These are phyloP conservation scores for Ophraella communa DNA, from an alignment of 2,888 invertebrate genomes.

Conservation along the genomic window DNA sequence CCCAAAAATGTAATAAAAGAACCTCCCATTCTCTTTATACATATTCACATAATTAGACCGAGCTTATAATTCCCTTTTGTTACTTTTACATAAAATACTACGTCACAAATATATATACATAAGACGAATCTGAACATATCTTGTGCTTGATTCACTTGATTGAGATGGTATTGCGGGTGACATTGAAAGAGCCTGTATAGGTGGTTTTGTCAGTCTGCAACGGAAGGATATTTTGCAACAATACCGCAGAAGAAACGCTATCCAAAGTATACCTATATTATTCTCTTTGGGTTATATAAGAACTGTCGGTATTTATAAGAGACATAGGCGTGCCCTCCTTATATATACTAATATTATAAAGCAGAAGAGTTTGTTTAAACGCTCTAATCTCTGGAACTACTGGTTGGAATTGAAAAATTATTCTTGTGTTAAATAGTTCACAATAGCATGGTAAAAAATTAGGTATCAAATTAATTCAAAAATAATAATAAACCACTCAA, in stretches of 20 bases:
- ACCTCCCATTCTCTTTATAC: not conserved
- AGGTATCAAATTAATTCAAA: no score
- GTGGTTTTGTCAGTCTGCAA: slow-evolving; percentile 60
- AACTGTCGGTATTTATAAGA: slow-evolving; percentile 23
- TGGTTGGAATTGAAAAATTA: no score
- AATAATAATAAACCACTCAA: no score
- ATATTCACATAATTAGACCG: slow-evolving; percentile 19
- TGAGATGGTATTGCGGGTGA: slow-evolving; percentile 57
- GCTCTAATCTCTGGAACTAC: no score
- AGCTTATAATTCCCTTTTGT: slow-evolving; percentile 39
- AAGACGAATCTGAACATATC: slow-evolving; percentile 56
- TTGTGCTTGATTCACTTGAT: slow-evolving; percentile 54
- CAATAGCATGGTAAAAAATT: no score
- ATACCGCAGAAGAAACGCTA: slow-evolving; percentile 54
- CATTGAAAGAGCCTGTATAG: slow-evolving; percentile 54
- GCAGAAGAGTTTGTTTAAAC: no score
- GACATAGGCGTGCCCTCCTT: slow-evolving; percentile 4
- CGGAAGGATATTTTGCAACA: slow-evolving; percentile 58
- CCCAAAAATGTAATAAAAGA: slow-evolving; percentile 12
- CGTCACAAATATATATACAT: slow-evolving; percentile 54
- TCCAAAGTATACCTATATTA: slow-evolving; percentile 28
- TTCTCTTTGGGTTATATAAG: slow-evolving; percentile 39
- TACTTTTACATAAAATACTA: slow-evolving; percentile 47
- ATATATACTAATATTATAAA: no score
- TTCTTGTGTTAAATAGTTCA: no score